A percentile compares a stretch with the other conserved stretches of the same genome.
phyloP scores from a whole-genome alignment of 2,888 invertebrate species.

The Eupithecia subfuscata region DNA sequence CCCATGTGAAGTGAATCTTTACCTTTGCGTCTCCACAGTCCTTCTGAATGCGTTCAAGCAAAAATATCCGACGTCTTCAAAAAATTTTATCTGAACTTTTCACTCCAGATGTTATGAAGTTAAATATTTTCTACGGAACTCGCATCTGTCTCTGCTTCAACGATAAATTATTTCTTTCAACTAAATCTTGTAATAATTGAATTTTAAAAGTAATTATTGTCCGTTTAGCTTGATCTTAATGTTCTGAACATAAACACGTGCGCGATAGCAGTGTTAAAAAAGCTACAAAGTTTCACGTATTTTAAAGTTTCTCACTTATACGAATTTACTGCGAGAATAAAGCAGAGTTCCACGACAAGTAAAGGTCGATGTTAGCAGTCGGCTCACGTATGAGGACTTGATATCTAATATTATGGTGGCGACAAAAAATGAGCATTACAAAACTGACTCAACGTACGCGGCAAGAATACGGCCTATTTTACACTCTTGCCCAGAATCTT shows the following conservation, averaged over 20 bases:
- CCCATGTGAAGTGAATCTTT: constrained; percentile 51
- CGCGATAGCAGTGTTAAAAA: background rate
- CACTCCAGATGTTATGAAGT: constrained; percentile 49
- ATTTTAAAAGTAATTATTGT: background rate
- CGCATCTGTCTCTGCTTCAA: constrained; percentile 16
- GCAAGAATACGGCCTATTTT: constrained; percentile 40
- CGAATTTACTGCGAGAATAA: constrained; percentile 40
- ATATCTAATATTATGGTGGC: constrained; percentile 62
- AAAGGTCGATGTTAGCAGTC: constrained; percentile 48
- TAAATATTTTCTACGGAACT: constrained; percentile 43
- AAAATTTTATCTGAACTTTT: constrained; percentile 61
- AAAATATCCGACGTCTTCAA: constrained; percentile 60
- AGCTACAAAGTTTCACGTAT: background rate
- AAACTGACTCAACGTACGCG: constrained; percentile 50
- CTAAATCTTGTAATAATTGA: background rate
- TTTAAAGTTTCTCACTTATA: constrained; percentile 23
- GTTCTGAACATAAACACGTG: background rate
- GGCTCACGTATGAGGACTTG: constrained; percentile 60
- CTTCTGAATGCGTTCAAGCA: constrained; percentile 63
- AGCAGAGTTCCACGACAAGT: constrained; percentile 50
- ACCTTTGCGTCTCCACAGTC: constrained; percentile 57
- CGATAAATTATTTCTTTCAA: constrained; percentile 15
- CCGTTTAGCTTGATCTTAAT: background rate
- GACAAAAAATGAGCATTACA: constrained; percentile 61
- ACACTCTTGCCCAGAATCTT: constrained; percentile 9